These are phyloP conservation scores for Diabrotica balteata DNA, from an alignment of 2,888 invertebrate genomes.

Conservation along the genomic window DNA sequence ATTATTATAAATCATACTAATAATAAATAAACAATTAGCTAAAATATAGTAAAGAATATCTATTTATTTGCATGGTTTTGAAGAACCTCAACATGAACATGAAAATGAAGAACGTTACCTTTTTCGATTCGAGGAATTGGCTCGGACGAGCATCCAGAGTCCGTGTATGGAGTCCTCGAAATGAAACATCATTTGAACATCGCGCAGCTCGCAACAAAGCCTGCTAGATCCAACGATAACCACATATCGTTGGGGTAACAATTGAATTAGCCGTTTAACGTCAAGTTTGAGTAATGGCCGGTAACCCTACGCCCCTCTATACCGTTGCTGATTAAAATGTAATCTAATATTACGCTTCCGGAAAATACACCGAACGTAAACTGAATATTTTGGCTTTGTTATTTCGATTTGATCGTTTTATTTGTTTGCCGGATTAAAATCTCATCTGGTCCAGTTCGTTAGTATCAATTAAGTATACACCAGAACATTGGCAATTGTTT, in stretches of 20 bases:
- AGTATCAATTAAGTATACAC: constrained; percentile 42
- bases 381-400: constrained; percentile 53
- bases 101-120: too few species aligned
- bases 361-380: constrained; percentile 56
- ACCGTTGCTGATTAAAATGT: constrained; percentile 62
- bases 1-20: too few species aligned
- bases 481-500: constrained; percentile 8
- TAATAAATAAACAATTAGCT: too few species aligned
- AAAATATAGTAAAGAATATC: too few species aligned
- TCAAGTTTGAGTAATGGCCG: constrained; percentile 63
- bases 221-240: constrained; percentile 58
- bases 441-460: constrained; percentile 50
- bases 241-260: constrained; percentile 61
- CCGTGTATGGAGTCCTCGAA: too few species aligned
- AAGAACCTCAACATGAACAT: too few species aligned
- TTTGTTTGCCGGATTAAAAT: constrained; percentile 52
- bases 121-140: too few species aligned
- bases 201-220: constrained; percentile 41
- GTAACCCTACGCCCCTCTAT: constrained; percentile 53
- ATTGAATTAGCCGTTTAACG: constrained; percentile 63
- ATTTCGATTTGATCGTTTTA: constrained; percentile 52
- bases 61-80: too few species aligned
- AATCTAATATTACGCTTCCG: constrained; percentile 61
- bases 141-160: too few species aligned
- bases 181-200: constrained; percentile 35